These are phyloP conservation scores for Pollenia amentaria DNA, from an alignment of 2,888 invertebrate genomes.

Conservation along the genomic window DNA sequence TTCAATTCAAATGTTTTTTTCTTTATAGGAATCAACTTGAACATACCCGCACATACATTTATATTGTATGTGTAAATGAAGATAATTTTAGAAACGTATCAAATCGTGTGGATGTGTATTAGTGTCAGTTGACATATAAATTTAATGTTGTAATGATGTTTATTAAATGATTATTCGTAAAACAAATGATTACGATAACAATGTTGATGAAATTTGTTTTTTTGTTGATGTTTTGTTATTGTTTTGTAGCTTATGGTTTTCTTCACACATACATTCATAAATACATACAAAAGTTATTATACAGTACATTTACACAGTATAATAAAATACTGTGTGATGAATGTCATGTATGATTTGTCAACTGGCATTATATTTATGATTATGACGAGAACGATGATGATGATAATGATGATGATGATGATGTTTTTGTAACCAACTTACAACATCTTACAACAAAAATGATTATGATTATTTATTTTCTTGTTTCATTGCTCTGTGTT, in stretches of 20 bases:
- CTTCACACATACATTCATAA: background rate
- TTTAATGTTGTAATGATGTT: conserved; percentile 34
- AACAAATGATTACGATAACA: conserved; percentile 23
- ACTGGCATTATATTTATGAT: conserved; percentile 44
- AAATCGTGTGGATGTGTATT: background rate
- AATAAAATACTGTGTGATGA: conserved; percentile 26
- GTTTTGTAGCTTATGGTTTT: conserved; percentile 17
- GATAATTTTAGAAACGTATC: background rate
- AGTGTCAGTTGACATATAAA: conserved; percentile 2
- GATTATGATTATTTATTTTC: conserved; percentile 36
- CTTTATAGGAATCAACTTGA: too few relatives aligned
- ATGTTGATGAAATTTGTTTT: conserved; percentile 19
- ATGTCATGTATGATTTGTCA: conserved; percentile 62
- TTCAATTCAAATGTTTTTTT: background rate
- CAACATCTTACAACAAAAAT: conserved; percentile 36
- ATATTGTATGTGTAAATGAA: too few relatives aligned
- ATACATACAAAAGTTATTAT: background rate
- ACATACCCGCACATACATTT: too few relatives aligned
- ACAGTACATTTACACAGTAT: background rate
- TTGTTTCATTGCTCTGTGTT: conserved; percentile 42
- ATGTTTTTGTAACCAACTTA: conserved; percentile 45
- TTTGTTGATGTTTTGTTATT: background rate
- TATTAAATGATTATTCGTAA: conserved; percentile 21
- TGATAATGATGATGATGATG: conserved; percentile 17
- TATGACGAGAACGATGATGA: conserved; percentile 27